A percentile compares a stretch with the other conserved stretches of the same genome.
These are phyloP conservation scores for Cacoxenus indagator DNA, from an alignment of 2,888 invertebrate species.

Conservation along the genomic window DNA sequence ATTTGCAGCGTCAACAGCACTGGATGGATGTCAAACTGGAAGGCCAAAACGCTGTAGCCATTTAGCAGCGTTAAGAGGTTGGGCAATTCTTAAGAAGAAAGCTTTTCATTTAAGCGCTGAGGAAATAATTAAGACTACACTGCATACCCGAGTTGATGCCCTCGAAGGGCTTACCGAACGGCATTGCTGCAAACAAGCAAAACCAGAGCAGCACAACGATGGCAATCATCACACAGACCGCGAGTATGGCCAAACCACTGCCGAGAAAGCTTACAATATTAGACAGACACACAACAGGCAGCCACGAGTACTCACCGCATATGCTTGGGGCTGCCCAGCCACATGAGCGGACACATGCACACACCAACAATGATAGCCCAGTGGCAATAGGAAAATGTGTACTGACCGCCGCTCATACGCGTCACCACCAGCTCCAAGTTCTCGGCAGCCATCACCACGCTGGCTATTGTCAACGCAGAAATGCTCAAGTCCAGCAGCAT, in stretches of 20 bases:
- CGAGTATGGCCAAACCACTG: constrained; percentile 73
- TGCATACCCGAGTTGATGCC: constrained; percentile 58
- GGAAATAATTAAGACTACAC: background rate
- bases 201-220: constrained; percentile 79
- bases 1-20: constrained; percentile 90
- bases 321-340: constrained; percentile 92
- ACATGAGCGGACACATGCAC: constrained; percentile 83
- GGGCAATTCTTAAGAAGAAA: constrained; percentile 63
- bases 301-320: constrained; percentile 80
- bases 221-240: constrained; percentile 76
- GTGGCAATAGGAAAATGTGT: constrained; percentile 83
- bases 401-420: constrained; percentile 76
- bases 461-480: constrained; percentile 84
- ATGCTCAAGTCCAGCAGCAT: constrained; percentile 81
- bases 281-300: background rate
- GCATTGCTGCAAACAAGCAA: constrained; percentile 73
- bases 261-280: background rate
- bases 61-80: constrained; percentile 73
- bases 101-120: background rate
- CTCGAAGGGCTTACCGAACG: constrained; percentile 67
- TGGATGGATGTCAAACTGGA: constrained; percentile 87
- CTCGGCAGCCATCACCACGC: constrained; percentile 84
- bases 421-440: constrained; percentile 84
- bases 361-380: constrained; percentile 85
- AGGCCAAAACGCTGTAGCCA: constrained; percentile 78